Evolutionary conservation across 2,888 invertebrate genomes (phyloP), one percentile per base, ranked within the genome.

Genomic region (Temnothorax unifasciatus): DNA sequence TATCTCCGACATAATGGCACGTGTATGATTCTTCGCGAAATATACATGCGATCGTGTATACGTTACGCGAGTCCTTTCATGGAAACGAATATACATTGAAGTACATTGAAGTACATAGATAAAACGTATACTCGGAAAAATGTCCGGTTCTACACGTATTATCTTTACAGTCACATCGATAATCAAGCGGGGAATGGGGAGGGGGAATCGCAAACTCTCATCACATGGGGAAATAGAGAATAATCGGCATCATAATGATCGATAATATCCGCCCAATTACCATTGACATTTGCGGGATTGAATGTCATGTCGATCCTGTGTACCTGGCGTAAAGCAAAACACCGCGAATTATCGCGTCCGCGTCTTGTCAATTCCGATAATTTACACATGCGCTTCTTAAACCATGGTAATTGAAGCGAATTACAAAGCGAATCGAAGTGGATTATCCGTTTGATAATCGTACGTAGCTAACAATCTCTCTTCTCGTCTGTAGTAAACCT

Each of bases 221-320:
- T 68, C 44, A 54, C 44, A n/a, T 3, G 13, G 15, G 4, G 8
- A 66, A 77, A 77, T 68, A 68, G 34, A 64, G 21, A n/a, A 64
- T 63, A 29, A 57, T 66, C n/a, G 25, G 15, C n/a, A 50, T 64
- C 6, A 74, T 52, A 44, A 74, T 29, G 29, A 74, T 82, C 64
- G 47, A 63, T 71, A 74, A 82, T 64, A 63, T 57, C 44, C 41
- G 9, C 63, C 82, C 75, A 85, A 89, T 87, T 87, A 85, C 71
- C 85, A 81, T 73, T 85, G 85, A 89, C 88, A 89, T 87, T 89
- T 87, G 88, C 64, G 59, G 84, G 85, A 88, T 85, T 85, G 77
- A 88, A 88, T 85, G 86, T 88, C 84, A 79, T 38, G 34, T 74
- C 73, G 38, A 66, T 68, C 21, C 25, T 64, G 54, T 21, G 76